Conservation (phyloP, 1,140 invertebrate species). For the Megalopta genalis region DNA sequence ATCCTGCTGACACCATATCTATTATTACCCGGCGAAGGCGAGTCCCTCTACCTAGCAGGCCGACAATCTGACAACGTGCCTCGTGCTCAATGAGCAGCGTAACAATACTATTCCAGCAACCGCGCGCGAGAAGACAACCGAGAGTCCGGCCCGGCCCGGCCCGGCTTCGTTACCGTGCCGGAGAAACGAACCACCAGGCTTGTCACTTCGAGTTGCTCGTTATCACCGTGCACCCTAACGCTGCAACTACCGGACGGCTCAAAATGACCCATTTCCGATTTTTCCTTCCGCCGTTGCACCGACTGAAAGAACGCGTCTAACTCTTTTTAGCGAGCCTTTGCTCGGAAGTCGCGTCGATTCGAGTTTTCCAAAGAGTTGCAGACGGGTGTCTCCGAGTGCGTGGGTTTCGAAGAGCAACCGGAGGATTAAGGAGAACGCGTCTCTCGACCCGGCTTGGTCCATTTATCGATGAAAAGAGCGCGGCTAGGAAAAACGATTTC, state of each 20-base stretch:
- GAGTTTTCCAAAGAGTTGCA: no score
- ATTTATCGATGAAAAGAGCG: no score
- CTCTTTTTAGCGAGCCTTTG: no score
- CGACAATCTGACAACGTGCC: slow-evolving; percentile 57
- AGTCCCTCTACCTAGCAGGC: slow-evolving; percentile 29
- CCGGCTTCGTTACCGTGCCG: background rate
- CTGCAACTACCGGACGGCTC: no score
- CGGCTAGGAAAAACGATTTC: background rate
- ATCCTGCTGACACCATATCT: slow-evolving; percentile 49
- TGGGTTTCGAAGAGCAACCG: background rate
- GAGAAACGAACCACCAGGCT: slow-evolving; percentile 32
- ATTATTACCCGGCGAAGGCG: slow-evolving; percentile 55
- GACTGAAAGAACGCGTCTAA: no score
- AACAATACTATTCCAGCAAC: slow-evolving; percentile 62
- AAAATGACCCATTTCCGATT: no score
- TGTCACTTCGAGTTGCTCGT: slow-evolving; percentile 36
- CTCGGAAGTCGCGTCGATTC: no score
- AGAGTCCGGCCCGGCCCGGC: background rate
- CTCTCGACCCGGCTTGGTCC: no score
- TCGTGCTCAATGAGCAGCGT: slow-evolving; percentile 60
- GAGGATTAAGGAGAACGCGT: background rate
- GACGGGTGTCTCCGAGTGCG: no score
- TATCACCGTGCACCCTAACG: slow-evolving; percentile 6
- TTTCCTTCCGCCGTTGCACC: no score
- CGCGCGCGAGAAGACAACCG: slow-evolving; percentile 51